Evolutionary conservation across 2,888 invertebrate species (phyloP).

Genomic region (Habroteleia sp.): DNA sequence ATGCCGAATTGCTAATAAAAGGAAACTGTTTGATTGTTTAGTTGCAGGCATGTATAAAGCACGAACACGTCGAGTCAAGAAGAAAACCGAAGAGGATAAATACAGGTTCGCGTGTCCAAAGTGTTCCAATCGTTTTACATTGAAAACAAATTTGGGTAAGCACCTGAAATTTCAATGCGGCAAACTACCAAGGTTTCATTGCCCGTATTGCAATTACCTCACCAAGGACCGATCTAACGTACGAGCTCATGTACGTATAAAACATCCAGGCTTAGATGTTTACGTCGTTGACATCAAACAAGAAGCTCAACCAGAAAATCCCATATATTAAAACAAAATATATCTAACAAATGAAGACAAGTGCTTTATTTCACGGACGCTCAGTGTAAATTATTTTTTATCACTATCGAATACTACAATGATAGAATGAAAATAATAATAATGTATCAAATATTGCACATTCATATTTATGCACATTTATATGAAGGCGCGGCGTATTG

Average conservation of each 20-base stretch:
- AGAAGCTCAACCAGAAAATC: constrained; percentile 11
- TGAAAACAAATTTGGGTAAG: constrained; percentile 25
- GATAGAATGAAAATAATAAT: too few relatives aligned
- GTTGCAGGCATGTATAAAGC: constrained; percentile 28
- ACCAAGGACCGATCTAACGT: constrained; percentile 78
- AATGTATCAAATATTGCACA: too few relatives aligned
- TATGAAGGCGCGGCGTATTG: too few relatives aligned
- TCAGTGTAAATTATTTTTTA: constrained; percentile 10
- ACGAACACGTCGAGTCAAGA: constrained; percentile 23
- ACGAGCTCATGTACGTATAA: constrained; percentile 74
- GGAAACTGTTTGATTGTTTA: constrained; percentile 13
- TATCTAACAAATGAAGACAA: too few relatives aligned
- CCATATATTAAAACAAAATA: constrained; percentile 10
- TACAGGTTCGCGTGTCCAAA: constrained; percentile 42
- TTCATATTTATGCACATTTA: too few relatives aligned
- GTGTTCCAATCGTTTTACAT: constrained; percentile 33
- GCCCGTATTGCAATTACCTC: constrained; percentile 78
- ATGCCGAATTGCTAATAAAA: constrained; percentile 12
- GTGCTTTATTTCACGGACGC: constrained; percentile 1
- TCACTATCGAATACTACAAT: too few relatives aligned
- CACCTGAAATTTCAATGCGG: constrained; percentile 78
- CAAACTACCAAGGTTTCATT: constrained; percentile 77
- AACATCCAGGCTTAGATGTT: constrained; percentile 72
- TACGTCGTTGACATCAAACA: constrained; percentile 73
- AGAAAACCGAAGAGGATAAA: constrained; percentile 34